Evolutionary conservation across 2,113 vertebrate genomes (phyloP).

Genomic region (Strix uralensis): DNA sequence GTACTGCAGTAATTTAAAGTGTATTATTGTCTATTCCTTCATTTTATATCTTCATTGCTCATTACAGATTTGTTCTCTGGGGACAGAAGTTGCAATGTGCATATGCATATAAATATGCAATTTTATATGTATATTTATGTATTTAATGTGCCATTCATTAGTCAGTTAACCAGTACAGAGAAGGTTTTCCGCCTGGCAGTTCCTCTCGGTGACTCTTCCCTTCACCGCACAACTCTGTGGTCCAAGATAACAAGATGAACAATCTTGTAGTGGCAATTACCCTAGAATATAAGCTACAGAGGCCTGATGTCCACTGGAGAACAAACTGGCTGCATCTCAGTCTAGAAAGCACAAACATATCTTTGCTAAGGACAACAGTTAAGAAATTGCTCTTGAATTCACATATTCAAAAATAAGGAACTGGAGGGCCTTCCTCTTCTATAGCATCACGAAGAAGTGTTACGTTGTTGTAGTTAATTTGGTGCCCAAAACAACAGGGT

Average conservation of each 20-base stretch:
- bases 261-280: background rate
- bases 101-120: background rate
- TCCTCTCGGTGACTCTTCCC: background rate
- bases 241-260: background rate
- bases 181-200: background rate
- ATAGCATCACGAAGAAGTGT: background rate
- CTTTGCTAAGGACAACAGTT: background rate
- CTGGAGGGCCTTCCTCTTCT: background rate
- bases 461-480: background rate
- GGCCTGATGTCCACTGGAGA: background rate
- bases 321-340: background rate
- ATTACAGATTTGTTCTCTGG: background rate
- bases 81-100: background rate
- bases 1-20: background rate
- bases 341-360: background rate
- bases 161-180: background rate
- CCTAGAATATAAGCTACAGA: background rate
- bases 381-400: background rate
- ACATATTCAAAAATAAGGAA: background rate
- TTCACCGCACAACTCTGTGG: background rate
- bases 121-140: too few relatives aligned
- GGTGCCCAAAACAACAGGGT: background rate
- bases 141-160: background rate
- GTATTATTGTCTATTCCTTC: background rate
- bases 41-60: background rate